Evolutionary conservation across 2,888 invertebrate species (phyloP), one percentile per base, ranked within the genome.

Genomic region (Venustoraphidia nigricollis): DNA sequence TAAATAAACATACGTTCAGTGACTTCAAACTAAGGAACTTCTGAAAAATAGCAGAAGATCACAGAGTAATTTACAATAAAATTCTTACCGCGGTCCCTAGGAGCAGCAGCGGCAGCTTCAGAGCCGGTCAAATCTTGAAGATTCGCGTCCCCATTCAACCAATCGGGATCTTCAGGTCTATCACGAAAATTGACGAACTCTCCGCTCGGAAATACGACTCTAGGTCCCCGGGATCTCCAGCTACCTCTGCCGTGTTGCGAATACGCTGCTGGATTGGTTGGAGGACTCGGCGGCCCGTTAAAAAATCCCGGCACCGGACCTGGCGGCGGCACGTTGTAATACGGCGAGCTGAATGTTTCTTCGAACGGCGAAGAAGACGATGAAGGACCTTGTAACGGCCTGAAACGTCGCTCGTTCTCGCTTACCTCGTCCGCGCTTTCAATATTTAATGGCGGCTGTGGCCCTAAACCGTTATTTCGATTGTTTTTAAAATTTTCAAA

Each of bases 81-180:
- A 27, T 27, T 67, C 77, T 71, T 66, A 81, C 82, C 82, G 72
- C 80, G 72, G 58, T 82, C 81, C 53, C 77, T 71, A 56, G 75
- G 74, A 48, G 36, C 37, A 41, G 72, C 73, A 48, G 70, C 67
- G 37, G 66, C 67, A 2, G 66, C 66, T 9, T 71, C 74, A 10
- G 72, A 69, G 9, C 67, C 71, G 2, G 40, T 43, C 48, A 77
- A 66, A 58, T 83, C 82, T 67, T 83, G 83, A 41, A 81, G 62
- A 52, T 70, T 73, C 13, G 52, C 62, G 52, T 62, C 63, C 11
- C 59, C 60, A n/a, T 59, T 59, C 44, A 66, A 54, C 60, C 62
- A 65, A 47, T 63, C 63, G 2, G 59, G 56, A 36, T 64, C 62
- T 10, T 60, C 62, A 46, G 58, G 59, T 13, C 51, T 53, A 38